These are phyloP conservation scores for Setipinna tenuifilis DNA, from an alignment of 2,797 vertebrate genomes.

Conservation along the genomic window DNA sequence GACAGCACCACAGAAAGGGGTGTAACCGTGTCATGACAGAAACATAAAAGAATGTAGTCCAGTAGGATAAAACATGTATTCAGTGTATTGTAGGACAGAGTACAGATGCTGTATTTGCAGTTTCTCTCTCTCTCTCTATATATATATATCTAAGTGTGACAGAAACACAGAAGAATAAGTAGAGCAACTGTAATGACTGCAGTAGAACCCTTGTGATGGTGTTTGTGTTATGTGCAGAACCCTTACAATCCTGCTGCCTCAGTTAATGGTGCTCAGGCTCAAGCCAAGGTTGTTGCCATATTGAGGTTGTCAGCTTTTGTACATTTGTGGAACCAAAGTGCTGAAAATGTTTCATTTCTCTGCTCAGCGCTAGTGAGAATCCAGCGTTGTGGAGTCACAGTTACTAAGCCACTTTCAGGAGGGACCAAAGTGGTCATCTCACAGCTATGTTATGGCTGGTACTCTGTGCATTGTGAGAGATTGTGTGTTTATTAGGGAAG, in stretches of 20 bases:
- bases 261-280: background rate
- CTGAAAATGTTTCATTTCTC: background rate
- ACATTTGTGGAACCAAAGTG: background rate
- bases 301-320: background rate
- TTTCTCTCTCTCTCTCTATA: background rate
- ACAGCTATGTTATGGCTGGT: background rate
- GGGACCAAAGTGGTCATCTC: background rate
- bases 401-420: background rate
- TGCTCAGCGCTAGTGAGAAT: background rate
- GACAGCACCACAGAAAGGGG: too few species aligned
- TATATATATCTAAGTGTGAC: background rate
- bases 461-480: too few species aligned
- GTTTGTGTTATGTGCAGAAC: too few species aligned
- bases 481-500: background rate
- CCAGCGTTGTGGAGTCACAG: background rate
- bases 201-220: too few species aligned
- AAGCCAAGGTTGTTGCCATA: background rate
- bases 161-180: too few species aligned
- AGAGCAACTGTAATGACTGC: too few species aligned
- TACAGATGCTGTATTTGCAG: too few species aligned
- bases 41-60: too few species aligned
- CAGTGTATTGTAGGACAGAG: too few species aligned
- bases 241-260: too few species aligned
- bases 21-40: too few species aligned
- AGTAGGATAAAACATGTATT: too few species aligned